phyloP scores from a whole-genome alignment of 2,113 vertebrate species.

The Grantiella picta region DNA sequence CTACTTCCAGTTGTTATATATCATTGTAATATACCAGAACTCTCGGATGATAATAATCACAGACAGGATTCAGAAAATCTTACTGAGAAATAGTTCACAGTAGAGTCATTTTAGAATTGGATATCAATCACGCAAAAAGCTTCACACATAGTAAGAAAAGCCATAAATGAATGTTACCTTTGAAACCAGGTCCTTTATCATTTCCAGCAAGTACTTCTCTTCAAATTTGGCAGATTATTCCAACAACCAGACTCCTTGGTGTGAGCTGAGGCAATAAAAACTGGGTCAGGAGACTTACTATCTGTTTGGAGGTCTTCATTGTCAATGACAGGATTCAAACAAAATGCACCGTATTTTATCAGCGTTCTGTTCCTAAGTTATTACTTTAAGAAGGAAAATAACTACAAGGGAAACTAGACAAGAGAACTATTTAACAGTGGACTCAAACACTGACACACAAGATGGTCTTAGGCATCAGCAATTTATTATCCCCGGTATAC shows the following conservation, averaged over 20 bases:
- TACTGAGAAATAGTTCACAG: not conserved
- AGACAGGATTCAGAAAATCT: not conserved
- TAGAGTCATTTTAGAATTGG: not conserved
- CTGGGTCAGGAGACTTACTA: not conserved
- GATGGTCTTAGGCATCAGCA: too few relatives aligned
- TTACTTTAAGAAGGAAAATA: not conserved
- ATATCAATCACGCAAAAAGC: not conserved
- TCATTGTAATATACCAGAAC: not conserved
- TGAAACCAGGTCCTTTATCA: not conserved
- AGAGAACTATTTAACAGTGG: not conserved
- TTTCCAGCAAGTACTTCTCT: not conserved
- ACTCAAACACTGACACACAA: too few relatives aligned
- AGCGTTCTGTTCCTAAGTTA: not conserved
- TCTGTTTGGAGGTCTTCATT: not conserved
- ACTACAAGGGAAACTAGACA: not conserved
- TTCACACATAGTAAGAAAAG: not conserved
- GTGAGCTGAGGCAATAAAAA: not conserved
- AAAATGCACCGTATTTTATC: not conserved
- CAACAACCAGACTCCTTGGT: not conserved
- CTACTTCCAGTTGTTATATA: not conserved
- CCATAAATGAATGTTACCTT: not conserved
- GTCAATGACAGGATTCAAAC: not conserved
- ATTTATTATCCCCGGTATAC: too few relatives aligned
- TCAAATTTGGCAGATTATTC: not conserved
- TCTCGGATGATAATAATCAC: not conserved